These are phyloP conservation scores for Latrodectus elegans DNA, from an alignment of 2,888 invertebrate genomes.

Conservation along the genomic window DNA sequence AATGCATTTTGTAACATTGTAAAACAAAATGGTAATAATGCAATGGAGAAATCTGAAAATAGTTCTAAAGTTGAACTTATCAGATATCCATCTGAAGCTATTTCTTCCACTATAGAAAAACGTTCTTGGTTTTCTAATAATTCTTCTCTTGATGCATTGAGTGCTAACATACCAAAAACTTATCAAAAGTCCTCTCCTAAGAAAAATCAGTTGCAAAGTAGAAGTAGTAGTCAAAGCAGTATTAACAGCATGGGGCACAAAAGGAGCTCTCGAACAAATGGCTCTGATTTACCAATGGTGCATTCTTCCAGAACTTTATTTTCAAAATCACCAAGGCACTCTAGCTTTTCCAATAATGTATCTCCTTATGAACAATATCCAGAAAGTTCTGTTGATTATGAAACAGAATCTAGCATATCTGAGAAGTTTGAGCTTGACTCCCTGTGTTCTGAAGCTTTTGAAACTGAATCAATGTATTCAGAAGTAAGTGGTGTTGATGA, in stretches of 20 bases:
- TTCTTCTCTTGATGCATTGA: conserved; percentile 27
- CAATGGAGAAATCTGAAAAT: background rate
- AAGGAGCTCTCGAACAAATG: conserved; percentile 23
- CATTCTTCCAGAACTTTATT: conserved; percentile 29
- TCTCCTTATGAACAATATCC: conserved; percentile 52
- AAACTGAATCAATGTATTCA: conserved; percentile 71
- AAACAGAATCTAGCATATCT: conserved; percentile 65
- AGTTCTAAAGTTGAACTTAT: conserved; percentile 72
- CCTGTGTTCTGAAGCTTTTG: conserved; percentile 69
- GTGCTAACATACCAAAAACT: conserved; percentile 15
- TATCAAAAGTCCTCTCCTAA: conserved; percentile 10
- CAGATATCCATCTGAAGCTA: conserved; percentile 73
- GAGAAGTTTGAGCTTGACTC: conserved; percentile 67
- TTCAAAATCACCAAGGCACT: conserved; percentile 3
- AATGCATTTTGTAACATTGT: background rate
- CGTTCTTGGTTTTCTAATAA: conserved; percentile 71
- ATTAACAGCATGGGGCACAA: conserved; percentile 41
- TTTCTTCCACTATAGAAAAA: conserved; percentile 72
- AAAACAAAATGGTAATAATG: background rate
- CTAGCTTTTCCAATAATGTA: background rate
- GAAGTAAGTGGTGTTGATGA: conserved; percentile 71
- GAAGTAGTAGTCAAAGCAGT: conserved; percentile 63
- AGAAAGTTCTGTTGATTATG: conserved; percentile 51
- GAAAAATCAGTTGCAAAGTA: conserved; percentile 30
- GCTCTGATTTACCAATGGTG: conserved; percentile 32